Evolutionary conservation across 1,140 invertebrate genomes (phyloP).

Genomic region (Rhyacophila brunnea): DNA sequence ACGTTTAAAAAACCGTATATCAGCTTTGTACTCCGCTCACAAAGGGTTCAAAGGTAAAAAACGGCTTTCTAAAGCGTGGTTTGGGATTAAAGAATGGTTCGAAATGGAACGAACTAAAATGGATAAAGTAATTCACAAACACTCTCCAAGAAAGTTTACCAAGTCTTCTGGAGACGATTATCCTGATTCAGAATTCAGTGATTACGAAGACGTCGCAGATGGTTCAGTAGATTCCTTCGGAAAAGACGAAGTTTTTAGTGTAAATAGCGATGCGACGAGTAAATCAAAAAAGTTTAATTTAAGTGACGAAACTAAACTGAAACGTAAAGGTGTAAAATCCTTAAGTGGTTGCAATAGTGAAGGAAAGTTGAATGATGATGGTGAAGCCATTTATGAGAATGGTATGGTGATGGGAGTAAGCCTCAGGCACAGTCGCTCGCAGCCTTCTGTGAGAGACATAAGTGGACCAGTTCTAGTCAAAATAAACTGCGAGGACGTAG

Average conservation of each 20-base stretch:
- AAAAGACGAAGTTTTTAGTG: conserved; percentile 23
- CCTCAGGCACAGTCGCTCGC: conserved; percentile 29
- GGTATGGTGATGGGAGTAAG: not conserved
- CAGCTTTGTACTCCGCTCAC: conserved; percentile 28
- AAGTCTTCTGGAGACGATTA: conserved; percentile 31
- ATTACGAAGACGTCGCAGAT: conserved; percentile 31
- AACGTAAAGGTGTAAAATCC: conserved; percentile 10
- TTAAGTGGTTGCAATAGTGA: conserved; percentile 29
- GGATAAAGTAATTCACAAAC: conserved; percentile 28
- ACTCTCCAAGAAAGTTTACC: conserved; percentile 3
- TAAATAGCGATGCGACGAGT: conserved; percentile 10
- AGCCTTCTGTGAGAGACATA: conserved; percentile 26
- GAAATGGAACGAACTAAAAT: conserved; percentile 26
- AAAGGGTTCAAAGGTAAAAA: conserved; percentile 33
- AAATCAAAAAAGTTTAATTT: not conserved
- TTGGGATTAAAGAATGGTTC: conserved; percentile 33
- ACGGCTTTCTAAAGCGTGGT: conserved; percentile 32
- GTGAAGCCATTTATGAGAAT: conserved; percentile 2
- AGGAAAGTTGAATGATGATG: conserved; percentile 14
- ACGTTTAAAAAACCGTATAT: conserved; percentile 28
- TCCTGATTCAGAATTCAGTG: conserved; percentile 34
- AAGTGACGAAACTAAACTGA: conserved; percentile 3
- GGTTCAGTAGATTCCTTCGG: conserved; percentile 27
- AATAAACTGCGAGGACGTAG: conserved; percentile 19
- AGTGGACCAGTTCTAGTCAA: conserved; percentile 29